Percentiles rank a stretch among this genome's conserved stretches.
Evolutionary conservation across 2,888 invertebrate genomes (phyloP).

Genomic region (Gymnosoma rotundatum): DNA sequence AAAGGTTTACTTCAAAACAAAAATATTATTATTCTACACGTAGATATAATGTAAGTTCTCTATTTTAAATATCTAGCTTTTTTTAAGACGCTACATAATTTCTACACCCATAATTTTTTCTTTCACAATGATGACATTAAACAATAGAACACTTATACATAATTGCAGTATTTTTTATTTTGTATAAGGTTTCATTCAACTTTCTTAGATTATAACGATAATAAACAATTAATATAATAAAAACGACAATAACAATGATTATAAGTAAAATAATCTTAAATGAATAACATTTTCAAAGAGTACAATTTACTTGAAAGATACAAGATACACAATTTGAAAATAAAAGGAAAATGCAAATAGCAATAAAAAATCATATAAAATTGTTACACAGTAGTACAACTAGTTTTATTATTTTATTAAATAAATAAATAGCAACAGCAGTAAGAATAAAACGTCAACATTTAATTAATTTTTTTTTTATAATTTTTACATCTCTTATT

Average conservation of each 20-base stretch:
- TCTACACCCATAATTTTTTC: not conserved
- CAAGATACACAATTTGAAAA: not conserved
- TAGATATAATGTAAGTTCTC: too few species aligned
- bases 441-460: not conserved
- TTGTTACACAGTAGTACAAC: not conserved
- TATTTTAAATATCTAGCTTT: not conserved
- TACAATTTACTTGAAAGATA: not conserved
- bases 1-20: too few species aligned
- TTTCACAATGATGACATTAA: slow-evolving; percentile 27
- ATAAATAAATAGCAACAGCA: slow-evolving; percentile 7
- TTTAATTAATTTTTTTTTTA: slow-evolving; percentile 33
- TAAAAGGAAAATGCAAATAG: not conserved
- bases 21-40: too few species aligned
- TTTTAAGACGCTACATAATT: slow-evolving; percentile 5
- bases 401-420: slow-evolving; percentile 30
- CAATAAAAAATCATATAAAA: not conserved
- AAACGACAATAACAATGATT: slow-evolving; percentile 16
- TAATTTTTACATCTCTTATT: not conserved
- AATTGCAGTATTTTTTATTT: not conserved
- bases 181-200: slow-evolving; percentile 29
- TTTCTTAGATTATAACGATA: slow-evolving; percentile 41
- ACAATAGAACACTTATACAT: not conserved
- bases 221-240: slow-evolving; percentile 31
- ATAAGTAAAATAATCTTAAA: slow-evolving; percentile 24
- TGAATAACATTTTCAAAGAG: slow-evolving; percentile 7